A percentile compares a stretch with the other conserved stretches of the same genome.
Evolutionary conservation across 2,888 invertebrate species (phyloP).

Genomic region (Coenonympha glycerion): DNA sequence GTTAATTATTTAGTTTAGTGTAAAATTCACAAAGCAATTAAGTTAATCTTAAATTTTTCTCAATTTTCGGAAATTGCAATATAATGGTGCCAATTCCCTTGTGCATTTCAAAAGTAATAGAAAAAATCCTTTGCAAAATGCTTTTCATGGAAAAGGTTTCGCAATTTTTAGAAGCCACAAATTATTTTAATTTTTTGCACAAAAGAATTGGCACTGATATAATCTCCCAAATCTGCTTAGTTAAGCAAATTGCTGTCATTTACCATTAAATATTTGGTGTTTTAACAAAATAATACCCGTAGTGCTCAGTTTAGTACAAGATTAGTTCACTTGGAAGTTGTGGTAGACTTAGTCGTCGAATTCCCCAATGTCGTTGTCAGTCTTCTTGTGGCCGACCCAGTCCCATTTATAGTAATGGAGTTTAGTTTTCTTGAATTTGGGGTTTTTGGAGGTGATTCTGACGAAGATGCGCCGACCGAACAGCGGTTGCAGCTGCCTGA

Average conservation of each 20-base stretch:
- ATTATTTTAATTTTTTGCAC: no score
- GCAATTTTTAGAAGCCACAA: no score
- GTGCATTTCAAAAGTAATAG: no score
- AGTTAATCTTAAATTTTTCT: no score
- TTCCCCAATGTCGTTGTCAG: conserved; percentile 65
- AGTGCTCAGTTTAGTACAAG: conserved; percentile 27
- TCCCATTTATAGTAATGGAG: conserved; percentile 79
- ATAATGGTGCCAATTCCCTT: no score
- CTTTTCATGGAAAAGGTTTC: no score
- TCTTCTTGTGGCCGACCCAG: conserved; percentile 76
- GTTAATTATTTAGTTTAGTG: no score
- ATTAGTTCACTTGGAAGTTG: conserved; percentile 34
- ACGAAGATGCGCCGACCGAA: conserved; percentile 81
- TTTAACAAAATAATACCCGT: conserved; percentile 44
- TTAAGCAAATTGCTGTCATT: not conserved
- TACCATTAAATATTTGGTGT: conserved; percentile 43
- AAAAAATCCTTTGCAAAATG: no score
- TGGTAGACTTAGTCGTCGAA: conserved; percentile 53
- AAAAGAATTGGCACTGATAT: no score
- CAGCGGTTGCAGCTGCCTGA: conserved; percentile 79
- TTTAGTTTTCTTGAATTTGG: conserved; percentile 75
- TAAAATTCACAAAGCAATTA: no score
- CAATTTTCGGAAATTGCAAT: no score
- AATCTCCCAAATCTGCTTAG: no score
- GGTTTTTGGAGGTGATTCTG: conserved; percentile 75